Percentiles rank a stretch among this genome's conserved stretches.
Conservation (phyloP, 2,113 vertebrate genomes). For the Arenaria interpres region DNA sequence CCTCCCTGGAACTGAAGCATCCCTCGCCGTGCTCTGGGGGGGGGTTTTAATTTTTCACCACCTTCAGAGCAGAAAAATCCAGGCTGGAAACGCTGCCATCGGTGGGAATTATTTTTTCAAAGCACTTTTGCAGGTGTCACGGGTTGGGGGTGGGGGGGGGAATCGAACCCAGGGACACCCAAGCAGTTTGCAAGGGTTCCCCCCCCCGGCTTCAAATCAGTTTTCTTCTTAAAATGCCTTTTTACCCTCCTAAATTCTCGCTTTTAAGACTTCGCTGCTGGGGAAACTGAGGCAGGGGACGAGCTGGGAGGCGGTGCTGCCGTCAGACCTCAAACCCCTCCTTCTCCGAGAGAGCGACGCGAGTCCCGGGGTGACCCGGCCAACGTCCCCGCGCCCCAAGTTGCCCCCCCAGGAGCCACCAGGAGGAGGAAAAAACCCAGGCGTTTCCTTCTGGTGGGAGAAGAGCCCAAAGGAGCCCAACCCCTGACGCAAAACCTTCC, state of each 20-base stretch:
- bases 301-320: accelerated
- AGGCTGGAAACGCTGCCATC: accelerated
- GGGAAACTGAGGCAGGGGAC: background rate
- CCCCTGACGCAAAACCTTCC: background rate
- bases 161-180: background rate
- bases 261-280: accelerated
- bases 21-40: accelerated
- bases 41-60: too few relatives aligned
- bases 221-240: background rate
- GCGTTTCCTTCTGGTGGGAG: background rate
- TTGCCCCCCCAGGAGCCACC: background rate
- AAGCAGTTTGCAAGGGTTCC: background rate
- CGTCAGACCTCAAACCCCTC: background rate
- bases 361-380: too few relatives aligned
- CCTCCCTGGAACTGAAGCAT: background rate
- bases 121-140: background rate
- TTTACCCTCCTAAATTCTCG: accelerated
- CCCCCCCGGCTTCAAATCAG: background rate
- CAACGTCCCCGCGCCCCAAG: background rate
- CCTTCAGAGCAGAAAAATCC: accelerated
- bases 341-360: accelerated
- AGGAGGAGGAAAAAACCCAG: background rate
- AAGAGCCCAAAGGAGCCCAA: background rate
- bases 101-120: background rate
- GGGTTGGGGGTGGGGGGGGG: too few relatives aligned